Base-by-base conservation (phyloP, 2,888 invertebrate species). In the Euphydryas editha region DNA sequence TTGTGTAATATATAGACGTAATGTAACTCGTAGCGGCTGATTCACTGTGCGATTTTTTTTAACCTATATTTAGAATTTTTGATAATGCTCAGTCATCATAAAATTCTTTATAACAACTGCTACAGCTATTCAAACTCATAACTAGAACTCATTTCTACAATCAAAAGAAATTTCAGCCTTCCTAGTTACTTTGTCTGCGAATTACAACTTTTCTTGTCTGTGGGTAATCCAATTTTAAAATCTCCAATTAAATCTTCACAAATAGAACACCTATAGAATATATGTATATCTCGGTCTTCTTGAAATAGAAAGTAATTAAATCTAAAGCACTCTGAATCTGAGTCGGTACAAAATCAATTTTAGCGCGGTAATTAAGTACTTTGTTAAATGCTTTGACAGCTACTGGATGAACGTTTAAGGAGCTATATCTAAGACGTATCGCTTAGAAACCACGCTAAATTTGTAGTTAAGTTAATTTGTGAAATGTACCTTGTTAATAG, bases 321-420 rank as follows among this genome's bases (percentile, higher is more conserved):
- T 61, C 57, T 57, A 49, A 57, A 39, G 47, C 49, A 58, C 42
- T 49, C n/a, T 46, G 57, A 58, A 62, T 46, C 56, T 57, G 57
- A 62, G 47, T 47, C 57, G 57, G 51, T 69, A 57, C 54, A 66
- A 59, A 66, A 69, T 66, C 68, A 69, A 69, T 69, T n/a, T 67
- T 59, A 63, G 59, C 67, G 18, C 24, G 46, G 62, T 66, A 66
- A 69, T 66, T 69, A 69, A 49, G 56, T 56, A 60, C 62, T 47
- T 47, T 47, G 47, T 47, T 47, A 47, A 20, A 47, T 47, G 47
- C 47, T 47, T 47, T 47, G 47, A 47, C 47, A 47, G 47, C 20
- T 47, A 13, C 47, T 47, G 47, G 47, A 47, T 47, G 47, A 47
- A 47, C 20, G 47, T 47, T 20, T 47, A 47, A 47, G 47, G 20